Conservation (phyloP, 2,797 vertebrate genomes). For the Trachurus trachurus region DNA sequence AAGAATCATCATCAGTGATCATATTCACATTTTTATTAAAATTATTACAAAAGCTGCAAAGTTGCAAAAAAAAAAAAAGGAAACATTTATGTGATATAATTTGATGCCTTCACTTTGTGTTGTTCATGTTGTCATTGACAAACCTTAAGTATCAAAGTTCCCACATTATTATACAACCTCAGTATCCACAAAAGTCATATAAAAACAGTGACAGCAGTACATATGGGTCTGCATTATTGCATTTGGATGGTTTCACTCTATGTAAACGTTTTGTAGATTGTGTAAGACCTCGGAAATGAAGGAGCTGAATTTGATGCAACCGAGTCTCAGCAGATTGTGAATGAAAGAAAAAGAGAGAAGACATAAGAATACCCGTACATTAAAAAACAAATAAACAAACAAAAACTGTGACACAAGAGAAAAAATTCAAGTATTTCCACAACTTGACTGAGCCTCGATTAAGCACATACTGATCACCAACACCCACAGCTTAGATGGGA, state of each 20-base stretch:
- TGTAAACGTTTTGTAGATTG: background rate
- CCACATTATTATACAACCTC: background rate
- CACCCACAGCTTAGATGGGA: background rate
- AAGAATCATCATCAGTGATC: too few relatives aligned
- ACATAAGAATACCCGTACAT: conserved; percentile 13
- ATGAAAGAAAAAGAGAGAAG: background rate
- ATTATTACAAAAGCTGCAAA: conserved; percentile 18
- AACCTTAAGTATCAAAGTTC: background rate
- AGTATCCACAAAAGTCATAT: background rate
- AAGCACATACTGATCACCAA: background rate
- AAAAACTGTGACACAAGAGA: background rate
- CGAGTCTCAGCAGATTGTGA: background rate
- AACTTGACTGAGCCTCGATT: background rate
- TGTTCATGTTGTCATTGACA: too few relatives aligned
- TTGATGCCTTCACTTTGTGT: background rate
- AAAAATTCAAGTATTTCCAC: conserved; percentile 6
- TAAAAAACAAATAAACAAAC: background rate
- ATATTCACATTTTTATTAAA: conserved; percentile 43
- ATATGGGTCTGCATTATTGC: background rate
- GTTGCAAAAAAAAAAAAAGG: background rate
- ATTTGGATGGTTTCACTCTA: background rate
- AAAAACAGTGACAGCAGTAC: background rate
- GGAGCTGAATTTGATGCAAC: background rate
- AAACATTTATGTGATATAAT: background rate
- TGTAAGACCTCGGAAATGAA: background rate